Evolutionary conservation across 2,113 vertebrate species (phyloP).

Genomic region (Puffinus mauretanicus): DNA sequence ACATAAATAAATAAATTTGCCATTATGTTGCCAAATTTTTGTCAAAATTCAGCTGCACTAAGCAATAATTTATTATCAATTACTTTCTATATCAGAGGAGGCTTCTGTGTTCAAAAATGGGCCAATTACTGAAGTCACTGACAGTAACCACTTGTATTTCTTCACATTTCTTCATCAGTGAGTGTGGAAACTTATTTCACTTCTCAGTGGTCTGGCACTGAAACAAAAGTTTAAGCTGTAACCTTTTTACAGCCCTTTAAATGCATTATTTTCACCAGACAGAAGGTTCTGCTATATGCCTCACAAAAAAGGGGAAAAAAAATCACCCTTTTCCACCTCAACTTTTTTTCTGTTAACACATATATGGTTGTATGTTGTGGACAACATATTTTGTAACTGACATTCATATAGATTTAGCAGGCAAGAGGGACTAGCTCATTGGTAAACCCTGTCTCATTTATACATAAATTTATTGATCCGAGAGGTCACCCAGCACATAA

Average conservation of each 20-base stretch:
- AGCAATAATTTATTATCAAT: not conserved
- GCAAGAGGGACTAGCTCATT: not conserved
- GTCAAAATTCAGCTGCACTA: not conserved
- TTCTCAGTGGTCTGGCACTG: not conserved
- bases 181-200: not conserved
- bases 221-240: not conserved
- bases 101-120: not conserved
- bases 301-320: not conserved
- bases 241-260: not conserved
- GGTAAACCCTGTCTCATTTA: conserved; percentile 11
- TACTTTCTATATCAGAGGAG: not conserved
- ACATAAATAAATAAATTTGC: not conserved
- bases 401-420: conserved; percentile 27
- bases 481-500: not conserved
- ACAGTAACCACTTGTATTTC: not conserved
- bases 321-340: not conserved
- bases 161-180: not conserved
- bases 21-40: not conserved
- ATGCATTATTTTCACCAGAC: not conserved
- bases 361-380: not conserved
- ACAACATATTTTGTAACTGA: not conserved
- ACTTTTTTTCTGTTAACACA: not conserved
- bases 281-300: not conserved
- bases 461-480: conserved; percentile 19
- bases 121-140: not conserved